Base-by-base conservation (phyloP, 2,113 vertebrate genomes). In the Hoplias malabaricus region DNA sequence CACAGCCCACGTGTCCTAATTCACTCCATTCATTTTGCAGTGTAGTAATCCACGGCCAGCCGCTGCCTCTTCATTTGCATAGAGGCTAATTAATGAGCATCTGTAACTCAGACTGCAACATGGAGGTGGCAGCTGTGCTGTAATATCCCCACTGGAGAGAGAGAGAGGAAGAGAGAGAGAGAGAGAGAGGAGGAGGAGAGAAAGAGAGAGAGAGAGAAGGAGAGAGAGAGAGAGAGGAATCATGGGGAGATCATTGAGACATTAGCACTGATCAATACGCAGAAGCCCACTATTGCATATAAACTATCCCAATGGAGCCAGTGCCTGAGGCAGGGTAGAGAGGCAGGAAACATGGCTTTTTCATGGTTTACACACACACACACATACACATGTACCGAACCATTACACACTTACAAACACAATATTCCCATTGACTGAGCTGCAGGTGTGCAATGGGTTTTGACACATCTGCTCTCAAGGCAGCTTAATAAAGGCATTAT, bases 211-310 rank as follows among this genome's bases (percentile, higher is more conserved):
- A 67, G 31, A 61, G 57, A 67, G 56, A 46, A n/a, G n/a, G 66
- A 80, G 40, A 78, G 63, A 74, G 46, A 71, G 38, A 65, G 67
- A 34, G 69, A 19, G 43, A 23, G 34, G 46, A 53, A 46, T 80
- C 50, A 75, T 71, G 68, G 75, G 61, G 75, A 84, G 84, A 89
- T 90, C 85, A 90, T 80, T 88, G 85, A 90, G 84, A 90, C 86
- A 87, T 90, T 89, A 86, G 75, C 8, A 40, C 71, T 73, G 80
- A 92, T 92, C 90, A 88, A 90, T 92, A 90, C 86, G 76, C 74
- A 73, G 76, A 85, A 79, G 75, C 80, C 76, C 61, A 76, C 67
- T 76, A 76, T 85, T 84, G 85, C 85, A 86, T 80, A 83, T 71
- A 86, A 86, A 88, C 83, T 70, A 72, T 84, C 86, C 89, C 84